Evolutionary conservation across 2,113 vertebrate genomes (phyloP), one percentile per base, ranked within the genome.

Genomic region (Corythornis vintsioides): DNA sequence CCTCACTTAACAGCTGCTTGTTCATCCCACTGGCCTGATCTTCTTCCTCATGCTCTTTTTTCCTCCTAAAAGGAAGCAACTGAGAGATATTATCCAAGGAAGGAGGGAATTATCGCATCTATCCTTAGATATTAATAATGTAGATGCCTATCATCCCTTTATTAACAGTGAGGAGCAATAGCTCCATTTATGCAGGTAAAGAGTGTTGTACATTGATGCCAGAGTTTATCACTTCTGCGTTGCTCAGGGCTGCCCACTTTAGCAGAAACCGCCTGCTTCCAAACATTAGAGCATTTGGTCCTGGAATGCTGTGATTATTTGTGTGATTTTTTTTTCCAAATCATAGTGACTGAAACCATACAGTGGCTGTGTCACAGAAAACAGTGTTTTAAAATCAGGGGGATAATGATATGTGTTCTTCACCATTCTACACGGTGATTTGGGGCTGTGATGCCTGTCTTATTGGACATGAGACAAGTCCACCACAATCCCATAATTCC

Each of bases 1-100:
- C 75, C 72, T 88, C 60, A n/a, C 40, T 64, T 53, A 87, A 48
- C 87, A 92, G 81, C 84, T 95, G 89, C 28, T 77, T 71, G 67
- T 71, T 85, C 91, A 82, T 91, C 91, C 91, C 79, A 80, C 47
- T 69, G 60, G 63, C 56, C 67, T 82, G 60, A 66, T 77, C 60
- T 63, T 70, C 70, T 75, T 95, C 59, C 78, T 85, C 70, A 55
- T 28, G 47, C 9, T n/a, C 47, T 83, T 83, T 45, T 45, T 83
- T 6, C 38, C 33, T n/a, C 55, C 33, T 35, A 75, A 93, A 67
- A 83, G 16, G 31, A 28, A 38, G 31, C 70, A 93, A 76, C 7
- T 1, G 8, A 63, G 60, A 26, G 31, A 61, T 22, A 7, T 8
- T 38, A 70, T 72, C 9, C 28, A 92, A 76, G 21, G 7, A n/a